These are phyloP conservation scores for Caranx ignobilis DNA, from an alignment of 2,113 vertebrate species.

Conservation along the genomic window DNA sequence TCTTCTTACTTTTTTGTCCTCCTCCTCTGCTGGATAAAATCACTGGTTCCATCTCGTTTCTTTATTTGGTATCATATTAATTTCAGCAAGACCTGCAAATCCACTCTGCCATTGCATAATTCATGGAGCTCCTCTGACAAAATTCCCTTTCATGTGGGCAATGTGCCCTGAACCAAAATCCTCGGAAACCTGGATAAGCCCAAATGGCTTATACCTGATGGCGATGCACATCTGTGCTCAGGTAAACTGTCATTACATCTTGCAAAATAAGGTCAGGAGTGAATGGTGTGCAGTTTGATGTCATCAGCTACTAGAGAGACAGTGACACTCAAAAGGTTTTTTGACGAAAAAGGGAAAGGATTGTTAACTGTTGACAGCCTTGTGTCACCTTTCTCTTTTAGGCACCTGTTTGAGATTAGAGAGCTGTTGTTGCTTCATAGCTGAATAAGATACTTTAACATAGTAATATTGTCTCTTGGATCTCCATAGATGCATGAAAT, in stretches of 20 bases:
- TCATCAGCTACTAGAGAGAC: conserved; percentile 38
- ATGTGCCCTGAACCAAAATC: conserved; percentile 60
- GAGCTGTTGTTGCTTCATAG: conserved; percentile 14
- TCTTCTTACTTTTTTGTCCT: not conserved
- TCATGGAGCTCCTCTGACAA: conserved; percentile 71
- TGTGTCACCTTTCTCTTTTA: conserved; percentile 28
- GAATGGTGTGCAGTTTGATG: conserved; percentile 56
- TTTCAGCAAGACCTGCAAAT: conserved; percentile 79
- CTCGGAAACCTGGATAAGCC: conserved; percentile 75
- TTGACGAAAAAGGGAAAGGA: conserved; percentile 20
- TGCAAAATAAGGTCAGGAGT: conserved; percentile 68
- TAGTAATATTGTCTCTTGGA: not conserved
- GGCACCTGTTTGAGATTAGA: conserved; percentile 6
- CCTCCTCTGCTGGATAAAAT: conserved; percentile 34
- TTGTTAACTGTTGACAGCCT: conserved; percentile 36
- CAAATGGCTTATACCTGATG: conserved; percentile 71
- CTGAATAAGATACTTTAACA: not conserved
- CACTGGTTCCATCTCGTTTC: conserved; percentile 40
- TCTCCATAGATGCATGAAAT: conserved; percentile 5
- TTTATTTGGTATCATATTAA: conserved; percentile 73
- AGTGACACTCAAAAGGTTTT: conserved; percentile 44
- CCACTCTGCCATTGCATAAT: conserved; percentile 76
- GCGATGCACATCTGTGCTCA: conserved; percentile 67
- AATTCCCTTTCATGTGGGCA: conserved; percentile 77
- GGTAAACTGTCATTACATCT: conserved; percentile 66